Evolutionary conservation across 2,888 invertebrate species (phyloP), one percentile per base, ranked within the genome.

Genomic region (Cerastoderma edule): DNA sequence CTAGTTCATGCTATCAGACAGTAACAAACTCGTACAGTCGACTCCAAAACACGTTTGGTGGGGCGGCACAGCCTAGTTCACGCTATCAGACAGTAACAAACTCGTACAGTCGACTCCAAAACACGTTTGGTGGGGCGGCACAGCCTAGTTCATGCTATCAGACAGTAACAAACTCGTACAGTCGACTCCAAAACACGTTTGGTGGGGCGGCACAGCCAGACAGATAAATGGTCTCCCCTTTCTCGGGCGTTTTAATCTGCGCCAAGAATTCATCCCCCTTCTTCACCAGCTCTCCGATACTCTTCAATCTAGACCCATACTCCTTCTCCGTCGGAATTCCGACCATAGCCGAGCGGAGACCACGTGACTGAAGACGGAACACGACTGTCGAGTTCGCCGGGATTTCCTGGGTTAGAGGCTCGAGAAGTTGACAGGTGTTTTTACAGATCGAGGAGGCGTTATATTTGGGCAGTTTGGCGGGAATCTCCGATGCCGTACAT

Each of bases 401-500:
- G 27, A 86, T 30, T 75, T 83, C 83, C 10, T 70, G 39, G 19
- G 66, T 35, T 16, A 46, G 64, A 4, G 86, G 86, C 46, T 84
- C 83, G 3, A 83, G 16, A 1, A 86, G 67, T 60, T 75, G 72
- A 57, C 82, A 75, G 0, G 63, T 57, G 56, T 78, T 71, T 67
- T 80, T 80, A 13, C 76, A 67, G 30, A 82, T 60, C 13, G 83
- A 76, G 44, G 83, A 83, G 35, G 80, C 78, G 22, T 75, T 84
- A 32, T 69, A 79, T 72, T 85, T 82, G 0, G 85, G 85, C 57
- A 83, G 82, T 19, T 65, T 56, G n/a, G 56, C 32, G 19, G 78
- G 75, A 27, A 46, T 66, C 13, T 73, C 71, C 4, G 53, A 35
- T 0, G 69, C 70, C 16, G 71, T 54, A 24, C 83, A 83, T 22